Evolutionary conservation across 2,113 vertebrate species (phyloP).

Genomic region (Pangasianodon gigas): DNA sequence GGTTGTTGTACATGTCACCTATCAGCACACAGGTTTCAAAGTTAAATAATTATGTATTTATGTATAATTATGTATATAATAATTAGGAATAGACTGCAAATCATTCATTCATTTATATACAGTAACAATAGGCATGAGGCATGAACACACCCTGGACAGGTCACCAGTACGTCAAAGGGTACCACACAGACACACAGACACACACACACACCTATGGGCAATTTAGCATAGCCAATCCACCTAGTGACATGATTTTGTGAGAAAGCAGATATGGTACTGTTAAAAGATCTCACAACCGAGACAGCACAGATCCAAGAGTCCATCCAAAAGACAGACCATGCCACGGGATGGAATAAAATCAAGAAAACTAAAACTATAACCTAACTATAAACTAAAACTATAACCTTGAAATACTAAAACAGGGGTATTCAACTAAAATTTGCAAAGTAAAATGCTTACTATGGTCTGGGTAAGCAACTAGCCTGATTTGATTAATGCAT

Average conservation of each 20-base stretch:
- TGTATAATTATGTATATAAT: too few relatives aligned
- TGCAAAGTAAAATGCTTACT: background rate
- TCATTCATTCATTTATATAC: background rate
- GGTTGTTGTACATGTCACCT: background rate
- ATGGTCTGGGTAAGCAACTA: background rate
- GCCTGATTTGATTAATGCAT: background rate
- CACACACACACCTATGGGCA: background rate
- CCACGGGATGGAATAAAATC: too few relatives aligned
- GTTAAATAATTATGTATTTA: background rate
- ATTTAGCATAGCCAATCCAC: too few relatives aligned
- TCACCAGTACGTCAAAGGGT: background rate
- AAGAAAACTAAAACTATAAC: too few relatives aligned
- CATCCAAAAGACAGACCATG: too few relatives aligned
- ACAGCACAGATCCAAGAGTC: too few relatives aligned
- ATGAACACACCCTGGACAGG: background rate
- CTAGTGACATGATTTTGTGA: too few relatives aligned
- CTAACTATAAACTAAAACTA: too few relatives aligned
- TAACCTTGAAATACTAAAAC: background rate
- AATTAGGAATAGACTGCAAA: slow-evolving; percentile 1
- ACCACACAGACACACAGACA: background rate
- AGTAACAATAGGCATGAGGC: background rate
- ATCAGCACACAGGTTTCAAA: background rate
- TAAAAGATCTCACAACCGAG: too few relatives aligned
- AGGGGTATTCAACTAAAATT: background rate
- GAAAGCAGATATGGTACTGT: too few relatives aligned